Evolutionary conservation across 2,797 vertebrate genomes (phyloP).

Genomic region (Spinibarbus caldwelli): DNA sequence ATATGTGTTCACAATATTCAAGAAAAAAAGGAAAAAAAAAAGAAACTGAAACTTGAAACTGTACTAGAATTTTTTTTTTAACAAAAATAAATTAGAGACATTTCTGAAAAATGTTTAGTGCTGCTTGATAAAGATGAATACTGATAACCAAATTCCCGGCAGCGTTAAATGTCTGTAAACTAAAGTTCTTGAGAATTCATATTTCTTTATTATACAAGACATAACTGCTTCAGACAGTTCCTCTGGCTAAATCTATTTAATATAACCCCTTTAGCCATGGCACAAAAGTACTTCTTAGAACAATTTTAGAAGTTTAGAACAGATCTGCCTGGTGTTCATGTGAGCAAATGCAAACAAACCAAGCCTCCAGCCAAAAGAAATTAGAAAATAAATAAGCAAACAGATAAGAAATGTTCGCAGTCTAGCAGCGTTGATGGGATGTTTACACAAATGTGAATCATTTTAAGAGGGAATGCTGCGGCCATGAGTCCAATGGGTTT

Average conservation of each 20-base stretch:
- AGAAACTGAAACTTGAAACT: neutral
- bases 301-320: neutral
- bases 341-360: conserved; percentile 20
- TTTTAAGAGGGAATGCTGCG: conserved; percentile 28
- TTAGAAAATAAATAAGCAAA: conserved; percentile 69
- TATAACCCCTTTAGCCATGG: neutral
- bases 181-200: neutral
- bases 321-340: conserved; percentile 2
- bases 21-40: neutral
- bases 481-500: conserved; percentile 14
- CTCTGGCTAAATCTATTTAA: neutral
- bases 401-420: conserved; percentile 62
- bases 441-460: conserved; percentile 71
- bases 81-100: no score
- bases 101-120: neutral
- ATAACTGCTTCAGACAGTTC: neutral
- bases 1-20: neutral
- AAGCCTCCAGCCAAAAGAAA: conserved; percentile 28
- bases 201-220: conserved; percentile 6
- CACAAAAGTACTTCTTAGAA: neutral
- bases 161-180: neutral
- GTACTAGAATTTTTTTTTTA: no score
- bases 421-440: conserved; percentile 66
- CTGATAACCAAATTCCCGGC: no score
- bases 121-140: neutral